Evolutionary conservation across 2,797 vertebrate genomes (phyloP), one percentile per base, ranked within the genome.

Genomic region (Coilia nasus): DNA sequence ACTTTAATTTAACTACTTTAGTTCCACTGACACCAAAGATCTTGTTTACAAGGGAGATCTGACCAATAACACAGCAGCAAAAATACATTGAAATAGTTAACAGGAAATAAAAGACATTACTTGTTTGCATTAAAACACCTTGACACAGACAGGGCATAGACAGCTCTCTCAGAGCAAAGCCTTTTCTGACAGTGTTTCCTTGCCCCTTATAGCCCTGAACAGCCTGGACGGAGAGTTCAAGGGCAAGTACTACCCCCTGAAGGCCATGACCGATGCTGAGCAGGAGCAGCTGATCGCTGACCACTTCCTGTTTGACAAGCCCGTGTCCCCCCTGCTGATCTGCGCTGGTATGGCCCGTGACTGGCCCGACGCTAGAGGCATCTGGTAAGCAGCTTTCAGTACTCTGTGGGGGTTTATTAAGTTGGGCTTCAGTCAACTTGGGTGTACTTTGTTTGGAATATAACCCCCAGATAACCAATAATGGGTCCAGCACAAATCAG

Each of bases 231-330:
- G 96, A 0, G 96, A 97, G 90, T 96, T 97, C 92, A 97, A 97
- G 92, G 96, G 96, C 35, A 95, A 94, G 19, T 97, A 97, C 89
- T 97, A 96, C 89, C 96, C 96, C 0, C 93, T 97, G 91, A 96
- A 96, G 91, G 88, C 89, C 92, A 97, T 97, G 96, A 94, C 91
- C 0, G 96, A 97, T 2, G 64, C 95, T 2, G 96, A 97, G 35
- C 96, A 97, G 92, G 95, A 97, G 87, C 96, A 96, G 92, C 95
- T 97, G 56, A 97, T 97, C 0, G 92, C 94, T 0, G 96, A 97
- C 89, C 96, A 97, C 86, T 97, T 97, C 94, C 93, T 97, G 84
- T 97, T 97, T 14, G 96, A 97, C 95, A 97, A 97, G 87, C 96
- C 96, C 0, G 91, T 97, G 81, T 97, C 96, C 1, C 96, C 96